A percentile compares a stretch with the other conserved stretches of the same genome.
Evolutionary conservation across 2,888 invertebrate species (phyloP).

Genomic region (Phragmatobia fuliginosa): DNA sequence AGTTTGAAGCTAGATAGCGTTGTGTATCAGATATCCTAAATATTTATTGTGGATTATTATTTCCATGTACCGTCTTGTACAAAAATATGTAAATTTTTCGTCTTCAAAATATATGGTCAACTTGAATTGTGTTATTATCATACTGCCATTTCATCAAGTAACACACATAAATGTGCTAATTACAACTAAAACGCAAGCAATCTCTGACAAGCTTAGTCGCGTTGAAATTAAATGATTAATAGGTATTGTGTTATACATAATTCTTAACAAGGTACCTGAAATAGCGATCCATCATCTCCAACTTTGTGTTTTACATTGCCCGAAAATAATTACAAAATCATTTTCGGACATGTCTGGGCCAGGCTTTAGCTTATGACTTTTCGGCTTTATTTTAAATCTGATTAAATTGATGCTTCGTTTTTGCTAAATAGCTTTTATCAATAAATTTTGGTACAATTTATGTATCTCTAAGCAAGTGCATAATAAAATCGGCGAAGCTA

Average conservation of each 20-base stretch:
- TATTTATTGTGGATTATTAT: no score
- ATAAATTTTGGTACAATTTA: not conserved
- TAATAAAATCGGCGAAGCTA: not conserved
- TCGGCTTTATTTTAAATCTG: not conserved
- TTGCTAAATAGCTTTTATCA: no score
- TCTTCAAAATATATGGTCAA: not conserved
- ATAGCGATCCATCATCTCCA: slow-evolving; percentile 16
- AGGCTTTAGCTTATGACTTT: not conserved
- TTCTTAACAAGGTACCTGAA: slow-evolving; percentile 16
- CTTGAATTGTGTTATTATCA: not conserved
- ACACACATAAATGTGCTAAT: not conserved
- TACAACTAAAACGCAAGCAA: not conserved
- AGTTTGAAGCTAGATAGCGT: no score
- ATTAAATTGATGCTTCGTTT: no score
- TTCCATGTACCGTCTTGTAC: no score
- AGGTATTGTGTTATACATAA: slow-evolving; percentile 3
- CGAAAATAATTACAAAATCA: not conserved
- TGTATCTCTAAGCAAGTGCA: not conserved
- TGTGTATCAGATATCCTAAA: no score
- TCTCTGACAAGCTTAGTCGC: slow-evolving; percentile 9
- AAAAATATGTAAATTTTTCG: not conserved
- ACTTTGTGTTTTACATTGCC: slow-evolving; percentile 7
- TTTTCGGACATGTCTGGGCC: slow-evolving; percentile 5
- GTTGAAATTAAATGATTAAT: slow-evolving; percentile 17
- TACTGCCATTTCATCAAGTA: not conserved